Evolutionary conservation across 2,888 invertebrate species (phyloP).

Genomic region (Ischnus inquisitorius): DNA sequence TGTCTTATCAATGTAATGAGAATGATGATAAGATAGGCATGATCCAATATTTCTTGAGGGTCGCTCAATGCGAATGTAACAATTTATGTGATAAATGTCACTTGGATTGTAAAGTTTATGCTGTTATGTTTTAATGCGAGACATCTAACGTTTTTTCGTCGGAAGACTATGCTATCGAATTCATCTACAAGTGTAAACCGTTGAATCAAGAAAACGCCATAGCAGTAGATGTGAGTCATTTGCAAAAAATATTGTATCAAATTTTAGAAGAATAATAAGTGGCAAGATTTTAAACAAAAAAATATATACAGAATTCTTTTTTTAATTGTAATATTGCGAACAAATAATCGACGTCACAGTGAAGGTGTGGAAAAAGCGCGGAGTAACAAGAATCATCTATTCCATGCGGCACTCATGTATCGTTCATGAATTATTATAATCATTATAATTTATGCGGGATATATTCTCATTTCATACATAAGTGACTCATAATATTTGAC

Average conservation of each 20-base stretch:
- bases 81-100: not conserved
- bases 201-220: not conserved
- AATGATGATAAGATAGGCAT: not conserved
- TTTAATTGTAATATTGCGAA: not conserved
- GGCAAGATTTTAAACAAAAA: not conserved
- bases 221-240: not conserved
- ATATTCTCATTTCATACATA: not conserved
- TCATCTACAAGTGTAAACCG: not conserved
- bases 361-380: too few relatives aligned
- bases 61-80: not conserved
- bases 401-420: not conserved
- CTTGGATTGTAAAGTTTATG: not conserved
- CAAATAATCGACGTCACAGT: too few relatives aligned
- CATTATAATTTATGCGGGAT: not conserved
- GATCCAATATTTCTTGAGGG: conserved; percentile 1
- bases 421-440: not conserved
- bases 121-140: not conserved
- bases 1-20: not conserved
- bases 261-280: not conserved
- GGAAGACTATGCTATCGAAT: not conserved
- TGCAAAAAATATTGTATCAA: not conserved
- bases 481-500: not conserved
- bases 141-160: not conserved
- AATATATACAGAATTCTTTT: not conserved
- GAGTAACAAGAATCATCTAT: too few relatives aligned